Evolutionary conservation across 1,140 invertebrate genomes (phyloP), one percentile per base, ranked within the genome.

Genomic region (Macrotrachela quadricornifera): DNA sequence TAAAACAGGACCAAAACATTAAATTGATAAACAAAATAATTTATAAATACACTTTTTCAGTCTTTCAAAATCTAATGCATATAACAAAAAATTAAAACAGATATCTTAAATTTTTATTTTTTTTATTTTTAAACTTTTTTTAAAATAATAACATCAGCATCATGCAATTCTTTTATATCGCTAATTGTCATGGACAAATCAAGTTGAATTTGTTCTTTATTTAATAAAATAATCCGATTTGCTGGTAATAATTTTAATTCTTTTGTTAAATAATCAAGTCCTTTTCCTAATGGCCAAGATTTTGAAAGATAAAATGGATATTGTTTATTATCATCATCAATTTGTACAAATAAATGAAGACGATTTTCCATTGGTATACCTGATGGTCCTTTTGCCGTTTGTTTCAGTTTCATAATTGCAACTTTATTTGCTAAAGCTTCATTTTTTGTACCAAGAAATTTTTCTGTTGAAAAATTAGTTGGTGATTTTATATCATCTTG

Each of bases 391-490:
- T 44, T 38, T n/a, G 49, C 49, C 16, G 49, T 51, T 42, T 51
- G 49, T 44, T 51, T 51, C 15, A 51, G 16, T 42, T 51, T 51
- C 49, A 51, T 51, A 17, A 51, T 12, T 37, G 49, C 37, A 16
- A 51, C 36, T 45, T 51, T 51, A 15, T 41, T 42, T 10, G 49
- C 49, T 45, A 51, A 37, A 16, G 49, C 16, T n/a, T 21, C 49
- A 17, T 51, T 51, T 51, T 51, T 51, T 51, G 44, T 21, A 37
- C 49, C 44, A 4, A 51, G 41, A 51, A 44, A 44, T 44, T 51
- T 41, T 37, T 51, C 44, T 1, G 44, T 18, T 17, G 44, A 30
- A 30, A 45, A 51, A 37, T 51, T 51, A 37, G 38, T 44, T 16
- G 44, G 30, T 44, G 15, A 12, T 44, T 51, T 51, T 10, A 11